phyloP scores from a whole-genome alignment of 2,888 invertebrate species.

The Pachliopta kotzebuea region DNA sequence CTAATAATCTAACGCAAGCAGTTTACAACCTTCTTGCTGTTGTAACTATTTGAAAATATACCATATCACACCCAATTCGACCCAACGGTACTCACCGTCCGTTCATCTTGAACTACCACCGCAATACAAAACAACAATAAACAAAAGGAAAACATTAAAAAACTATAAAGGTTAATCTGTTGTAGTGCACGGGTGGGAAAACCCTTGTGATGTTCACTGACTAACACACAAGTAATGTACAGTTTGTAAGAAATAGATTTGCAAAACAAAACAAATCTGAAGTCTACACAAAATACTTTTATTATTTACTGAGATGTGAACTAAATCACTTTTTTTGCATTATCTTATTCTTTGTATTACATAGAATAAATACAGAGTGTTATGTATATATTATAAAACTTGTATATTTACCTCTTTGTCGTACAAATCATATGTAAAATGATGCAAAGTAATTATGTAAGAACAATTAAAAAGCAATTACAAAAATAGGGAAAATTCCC shows the following conservation, averaged over 20 bases:
- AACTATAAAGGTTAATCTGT: slow-evolving; percentile 4
- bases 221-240: slow-evolving; percentile 4
- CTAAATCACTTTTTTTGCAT: too few relatives aligned
- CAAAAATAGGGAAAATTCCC: not conserved
- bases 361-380: not conserved
- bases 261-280: too few relatives aligned
- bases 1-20: too few relatives aligned
- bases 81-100: not conserved
- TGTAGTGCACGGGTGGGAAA: slow-evolving; percentile 5
- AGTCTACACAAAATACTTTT: not conserved
- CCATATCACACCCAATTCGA: too few relatives aligned
- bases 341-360: too few relatives aligned
- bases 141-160: slow-evolving; percentile 18
- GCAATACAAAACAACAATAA: slow-evolving; percentile 15
- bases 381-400: not conserved
- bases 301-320: not conserved
- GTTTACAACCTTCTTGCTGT: too few relatives aligned
- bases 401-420: not conserved
- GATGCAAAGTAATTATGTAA: not conserved
- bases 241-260: not conserved
- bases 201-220: slow-evolving; percentile 14
- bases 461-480: not conserved
- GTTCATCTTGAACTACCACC: slow-evolving; percentile 16
- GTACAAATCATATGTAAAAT: not conserved
- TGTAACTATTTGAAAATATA: too few relatives aligned